Evolutionary conservation across 2,113 vertebrate genomes (phyloP), one percentile per base, ranked within the genome.

Genomic region (Hippocampus abdominalis): DNA sequence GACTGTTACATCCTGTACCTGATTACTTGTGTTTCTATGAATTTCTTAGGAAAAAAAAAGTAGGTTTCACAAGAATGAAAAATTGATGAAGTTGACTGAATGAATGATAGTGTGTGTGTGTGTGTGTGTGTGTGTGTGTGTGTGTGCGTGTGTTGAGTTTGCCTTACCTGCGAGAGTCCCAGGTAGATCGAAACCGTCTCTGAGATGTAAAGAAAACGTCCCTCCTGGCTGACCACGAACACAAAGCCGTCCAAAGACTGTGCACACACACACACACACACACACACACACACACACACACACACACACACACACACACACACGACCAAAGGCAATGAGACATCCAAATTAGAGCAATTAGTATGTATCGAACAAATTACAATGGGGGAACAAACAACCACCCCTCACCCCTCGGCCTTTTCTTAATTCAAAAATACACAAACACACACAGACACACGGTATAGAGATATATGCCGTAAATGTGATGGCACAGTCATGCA

Each of bases 111-210:
- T 66, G 39, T n/a, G n/a, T n/a, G n/a, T 36, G 32, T 36, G 5
- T 32, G 32, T 32, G 4, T 80, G 59, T 64, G 40, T 69, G 49
- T 32, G 32, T 6, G 32, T 32, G 32, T 32, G 32, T 32, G 4
- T 36, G 32, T 69, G 53, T 60, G 69, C 46, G 69, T 56, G 72
- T 64, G 67, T 74, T 75, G 72, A 75, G 68, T 74, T 48, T 42
- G 69, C 84, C 93, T 92, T 89, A 96, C 95, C 94, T 96, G 95
- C 73, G 95, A 96, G 84, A 96, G 94, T 64, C 95, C 95, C 84
- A 96, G 90, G 78, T 96, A 96, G 84, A 96, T 96, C 79, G 95
- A 96, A 75, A 96, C 95, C 0, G 95, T 96, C 90, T 96, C 95
- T 40, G 95, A 96, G 86, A 96, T 96, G 91, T 96, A 96, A 70